Conservation (phyloP, 2,888 invertebrate genomes). For the Cantharis rufa region DNA sequence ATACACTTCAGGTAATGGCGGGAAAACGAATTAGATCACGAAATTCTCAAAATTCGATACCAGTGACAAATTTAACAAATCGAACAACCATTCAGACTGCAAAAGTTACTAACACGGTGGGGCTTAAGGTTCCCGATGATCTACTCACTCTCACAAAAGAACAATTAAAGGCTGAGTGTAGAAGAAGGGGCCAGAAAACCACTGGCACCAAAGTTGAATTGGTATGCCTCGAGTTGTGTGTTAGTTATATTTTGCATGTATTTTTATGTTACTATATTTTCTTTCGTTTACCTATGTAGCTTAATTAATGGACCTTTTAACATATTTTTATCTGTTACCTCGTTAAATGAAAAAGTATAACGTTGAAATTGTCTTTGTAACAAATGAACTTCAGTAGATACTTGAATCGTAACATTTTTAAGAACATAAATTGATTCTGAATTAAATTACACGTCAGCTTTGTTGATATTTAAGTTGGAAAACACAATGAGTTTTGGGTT, state of each 20-base stretch:
- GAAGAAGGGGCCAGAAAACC: conserved; percentile 70
- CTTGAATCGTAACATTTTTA: not conserved
- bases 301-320: not conserved
- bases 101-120: conserved; percentile 24
- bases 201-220: conserved; percentile 73
- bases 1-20: conserved; percentile 29
- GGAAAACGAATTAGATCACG: conserved; percentile 32
- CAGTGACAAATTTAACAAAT: conserved; percentile 31
- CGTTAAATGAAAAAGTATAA: not conserved
- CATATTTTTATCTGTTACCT: not conserved
- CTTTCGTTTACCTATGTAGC: not conserved
- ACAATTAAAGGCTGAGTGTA: conserved; percentile 69
- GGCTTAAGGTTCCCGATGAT: conserved; percentile 45
- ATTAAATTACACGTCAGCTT: not conserved
- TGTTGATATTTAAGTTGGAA: not conserved
- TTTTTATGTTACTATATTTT: not conserved
- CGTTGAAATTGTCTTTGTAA: not conserved
- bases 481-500: too few species aligned
- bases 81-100: conserved; percentile 20
- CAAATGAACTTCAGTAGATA: not conserved
- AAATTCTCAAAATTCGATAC: conserved; percentile 31
- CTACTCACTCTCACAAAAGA: conserved; percentile 69
- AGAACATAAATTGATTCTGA: not conserved
- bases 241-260: conserved; percentile 11
- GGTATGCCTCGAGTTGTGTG: conserved; percentile 57